Percentiles rank a stretch among this genome's conserved stretches.
Evolutionary conservation across 2,797 vertebrate genomes (phyloP).

Genomic region (Sebastiscus albofasciatus): DNA sequence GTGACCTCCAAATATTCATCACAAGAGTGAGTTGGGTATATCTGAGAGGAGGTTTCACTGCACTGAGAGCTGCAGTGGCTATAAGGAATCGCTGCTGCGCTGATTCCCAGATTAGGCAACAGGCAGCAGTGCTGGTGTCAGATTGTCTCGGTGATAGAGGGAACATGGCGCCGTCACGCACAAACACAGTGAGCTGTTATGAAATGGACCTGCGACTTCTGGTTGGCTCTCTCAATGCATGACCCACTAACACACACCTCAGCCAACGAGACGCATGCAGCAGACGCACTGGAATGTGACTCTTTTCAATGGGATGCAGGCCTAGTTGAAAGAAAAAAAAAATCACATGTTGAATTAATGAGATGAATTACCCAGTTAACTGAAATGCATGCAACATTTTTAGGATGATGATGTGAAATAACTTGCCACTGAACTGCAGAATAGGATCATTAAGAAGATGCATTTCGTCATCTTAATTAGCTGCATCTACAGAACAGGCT

Average conservation of each 20-base stretch:
- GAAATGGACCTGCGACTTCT: conserved; percentile 57
- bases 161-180: conserved; percentile 61
- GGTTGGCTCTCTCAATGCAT: conserved; percentile 16
- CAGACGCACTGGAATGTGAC: conserved; percentile 29
- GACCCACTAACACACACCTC: conserved; percentile 40
- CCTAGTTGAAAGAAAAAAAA: background rate
- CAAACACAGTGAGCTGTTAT: conserved; percentile 65
- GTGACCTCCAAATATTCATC: conserved; percentile 38
- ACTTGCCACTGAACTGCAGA: background rate
- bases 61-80: background rate
- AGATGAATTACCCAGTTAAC: background rate
- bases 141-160: conserved; percentile 67
- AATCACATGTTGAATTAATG: background rate
- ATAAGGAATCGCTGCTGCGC: conserved; percentile 17
- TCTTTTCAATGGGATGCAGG: conserved; percentile 18
- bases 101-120: conserved; percentile 64
- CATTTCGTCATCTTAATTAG: background rate
- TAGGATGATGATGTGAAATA: background rate
- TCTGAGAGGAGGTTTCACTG: background rate
- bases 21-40: background rate
- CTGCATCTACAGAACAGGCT: background rate
- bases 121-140: conserved; percentile 48
- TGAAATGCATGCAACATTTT: background rate
- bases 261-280: conserved; percentile 23
- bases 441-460: background rate